A percentile compares a stretch with the other conserved stretches of the same genome.
Conservation (phyloP, 2,888 invertebrate species). For the Blera fallax region DNA sequence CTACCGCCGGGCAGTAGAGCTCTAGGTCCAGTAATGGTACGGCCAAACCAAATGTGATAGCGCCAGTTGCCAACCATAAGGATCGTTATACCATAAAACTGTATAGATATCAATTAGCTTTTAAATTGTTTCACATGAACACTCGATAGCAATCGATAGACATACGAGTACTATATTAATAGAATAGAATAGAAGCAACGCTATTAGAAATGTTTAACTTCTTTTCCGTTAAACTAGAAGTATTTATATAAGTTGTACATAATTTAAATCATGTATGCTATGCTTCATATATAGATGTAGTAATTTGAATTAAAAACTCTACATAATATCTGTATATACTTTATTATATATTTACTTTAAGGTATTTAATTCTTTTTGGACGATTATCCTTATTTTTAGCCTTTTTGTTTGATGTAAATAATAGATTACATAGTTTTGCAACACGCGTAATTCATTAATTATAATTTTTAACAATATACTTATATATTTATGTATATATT, state of each 20-base stretch:
- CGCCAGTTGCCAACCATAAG: not conserved
- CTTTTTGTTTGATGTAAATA: not conserved
- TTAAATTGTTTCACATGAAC: not conserved
- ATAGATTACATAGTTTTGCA: not conserved
- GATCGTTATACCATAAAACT: not conserved
- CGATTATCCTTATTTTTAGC: not conserved
- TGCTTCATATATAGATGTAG: not conserved
- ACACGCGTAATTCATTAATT: not conserved
- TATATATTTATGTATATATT: not conserved
- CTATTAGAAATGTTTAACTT: not conserved
- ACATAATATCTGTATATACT: not conserved
- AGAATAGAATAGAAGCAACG: not conserved
- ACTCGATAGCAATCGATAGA: not conserved
- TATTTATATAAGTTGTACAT: conserved; percentile 16
- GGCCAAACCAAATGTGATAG: conserved; percentile 74
- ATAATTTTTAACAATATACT: not conserved
- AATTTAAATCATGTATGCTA: not conserved
- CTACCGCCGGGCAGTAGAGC: conserved; percentile 34
- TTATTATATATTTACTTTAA: conserved; percentile 15
- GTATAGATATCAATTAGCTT: not conserved
- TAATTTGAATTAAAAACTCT: conserved; percentile 10
- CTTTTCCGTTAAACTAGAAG: not conserved
- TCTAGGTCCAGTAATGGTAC: conserved; percentile 52
- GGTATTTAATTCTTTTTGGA: conserved; percentile 32
- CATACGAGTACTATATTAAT: not conserved